Base-by-base conservation (phyloP, 2,888 invertebrate species). In the Aporophyla nigra region DNA sequence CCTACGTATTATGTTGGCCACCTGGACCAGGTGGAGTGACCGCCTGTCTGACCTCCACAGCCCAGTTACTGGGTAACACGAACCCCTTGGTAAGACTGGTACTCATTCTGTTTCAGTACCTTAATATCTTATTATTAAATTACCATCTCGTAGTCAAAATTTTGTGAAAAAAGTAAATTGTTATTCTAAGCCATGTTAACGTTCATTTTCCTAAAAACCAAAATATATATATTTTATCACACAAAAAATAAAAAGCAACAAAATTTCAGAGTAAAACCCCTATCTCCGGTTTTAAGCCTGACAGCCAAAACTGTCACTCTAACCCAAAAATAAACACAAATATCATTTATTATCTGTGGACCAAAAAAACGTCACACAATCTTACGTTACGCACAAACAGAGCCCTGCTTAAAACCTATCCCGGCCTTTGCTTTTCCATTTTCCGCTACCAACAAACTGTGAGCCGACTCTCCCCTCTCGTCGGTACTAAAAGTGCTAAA, bases 311-410 rank as follows among this genome's bases (percentile, higher is more conserved):
- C 33, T 51, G 58, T 67, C 70, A 77, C 63, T 84, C 61, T 71
- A 71, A 61, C 74, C 74, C 40, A 74, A 87, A 82, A 86, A 86
- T 78, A 78, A 84, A 74, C 71, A 74, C 65, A 74, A 87, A 86
- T 81, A 83, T 86, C 73, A 90, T 91, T 88, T 90, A 87, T 89
- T 92, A 94, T 93, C 92, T 88, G 87, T 76, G 74, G 79, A 74
- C 80, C 89, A 89, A 92, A 93, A 93, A 93, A 93, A 92, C 87
- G 93, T 92, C 94, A 93, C 92, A 93, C 92, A 93, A 93, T 94
- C 95, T 96, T 95, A 93, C 80, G 89, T 90, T 91, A 94, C 93
- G 92, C 93, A 93, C 93, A 93, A 93, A 93, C 93, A 89, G 88
- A 85, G 93, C 93, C 93, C 93, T 88, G 92, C 93, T 94, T 93